Percentiles rank a stretch among this genome's conserved stretches.
Evolutionary conservation across 2,888 invertebrate genomes (phyloP).

Genomic region (Tanaodytes sp.): DNA sequence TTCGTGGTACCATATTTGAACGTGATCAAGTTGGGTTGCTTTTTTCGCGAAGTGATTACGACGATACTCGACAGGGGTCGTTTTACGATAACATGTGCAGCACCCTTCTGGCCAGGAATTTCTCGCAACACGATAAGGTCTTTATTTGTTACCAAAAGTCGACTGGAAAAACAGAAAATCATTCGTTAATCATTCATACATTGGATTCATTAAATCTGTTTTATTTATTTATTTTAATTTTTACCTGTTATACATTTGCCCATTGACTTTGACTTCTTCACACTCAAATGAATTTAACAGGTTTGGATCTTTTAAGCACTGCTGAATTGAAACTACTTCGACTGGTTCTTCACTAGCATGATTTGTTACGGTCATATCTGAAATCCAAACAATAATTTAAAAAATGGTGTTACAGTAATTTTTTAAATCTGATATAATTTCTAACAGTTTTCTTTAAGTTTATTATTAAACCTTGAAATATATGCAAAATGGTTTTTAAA

Average conservation of each 20-base stretch:
- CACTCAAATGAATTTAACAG: constrained; percentile 91
- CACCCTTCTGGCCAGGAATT: constrained; percentile 82
- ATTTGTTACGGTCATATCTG: constrained; percentile 70
- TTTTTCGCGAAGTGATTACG: constrained; percentile 96
- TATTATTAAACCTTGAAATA: no score
- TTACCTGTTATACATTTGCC: constrained; percentile 85
- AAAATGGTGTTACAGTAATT: no score
- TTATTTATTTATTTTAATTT: no score
- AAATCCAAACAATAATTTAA: no score
- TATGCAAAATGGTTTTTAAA: no score
- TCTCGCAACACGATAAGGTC: constrained; percentile 91
- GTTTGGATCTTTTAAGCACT: constrained; percentile 87
- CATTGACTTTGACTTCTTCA: constrained; percentile 92
- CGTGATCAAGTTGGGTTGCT: constrained; percentile 95
- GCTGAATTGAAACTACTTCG: constrained; percentile 86
- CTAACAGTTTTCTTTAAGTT: no score
- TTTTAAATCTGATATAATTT: no score
- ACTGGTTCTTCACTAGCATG: constrained; percentile 78
- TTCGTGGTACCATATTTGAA: constrained; percentile 93
- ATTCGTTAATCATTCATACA: neutral
- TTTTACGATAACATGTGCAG: constrained; percentile 88
- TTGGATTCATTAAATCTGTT: neutral
- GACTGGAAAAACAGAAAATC: no score
- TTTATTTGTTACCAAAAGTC: constrained; percentile 87
- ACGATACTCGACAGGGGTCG: constrained; percentile 93